Percentiles rank a stretch among this genome's conserved stretches.
Conservation (phyloP, 2,113 vertebrate species). For the Eubucco bourcierii region DNA sequence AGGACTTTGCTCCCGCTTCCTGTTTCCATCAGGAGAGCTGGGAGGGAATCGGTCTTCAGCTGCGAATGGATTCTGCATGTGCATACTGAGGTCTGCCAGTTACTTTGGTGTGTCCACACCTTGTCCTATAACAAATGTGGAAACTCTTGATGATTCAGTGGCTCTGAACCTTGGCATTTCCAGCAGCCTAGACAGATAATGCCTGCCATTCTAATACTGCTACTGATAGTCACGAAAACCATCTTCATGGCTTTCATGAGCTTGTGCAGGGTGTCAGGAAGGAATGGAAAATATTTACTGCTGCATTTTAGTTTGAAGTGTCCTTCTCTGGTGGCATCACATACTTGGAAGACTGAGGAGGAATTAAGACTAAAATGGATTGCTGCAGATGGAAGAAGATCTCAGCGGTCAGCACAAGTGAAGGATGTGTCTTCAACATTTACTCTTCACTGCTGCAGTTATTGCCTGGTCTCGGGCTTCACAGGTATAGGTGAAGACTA, state of each 20-base stretch:
- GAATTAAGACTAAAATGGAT: not conserved
- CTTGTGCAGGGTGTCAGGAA: not conserved
- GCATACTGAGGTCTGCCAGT: not conserved
- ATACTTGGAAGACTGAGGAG: not conserved
- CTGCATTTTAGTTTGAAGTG: not conserved
- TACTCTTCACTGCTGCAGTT: not conserved
- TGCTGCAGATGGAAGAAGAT: not conserved
- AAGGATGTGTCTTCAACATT: not conserved
- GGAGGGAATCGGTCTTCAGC: not conserved
- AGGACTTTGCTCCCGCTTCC: not conserved
- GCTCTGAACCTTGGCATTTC: not conserved
- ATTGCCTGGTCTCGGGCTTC: not conserved
- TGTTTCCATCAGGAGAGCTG: not conserved
- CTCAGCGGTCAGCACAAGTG: not conserved
- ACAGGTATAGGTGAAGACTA: not conserved
- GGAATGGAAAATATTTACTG: not conserved
- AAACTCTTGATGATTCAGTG: not conserved
- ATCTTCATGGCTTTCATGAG: not conserved
- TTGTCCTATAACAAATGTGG: not conserved
- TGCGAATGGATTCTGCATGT: not conserved
- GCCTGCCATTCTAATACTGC: not conserved
- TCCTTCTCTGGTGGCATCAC: not conserved
- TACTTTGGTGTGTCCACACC: not conserved
- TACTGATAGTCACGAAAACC: rapidly evolving
- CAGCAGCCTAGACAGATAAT: not conserved